Conservation (phyloP, 2,113 vertebrate species). For the Clinocottus analis region DNA sequence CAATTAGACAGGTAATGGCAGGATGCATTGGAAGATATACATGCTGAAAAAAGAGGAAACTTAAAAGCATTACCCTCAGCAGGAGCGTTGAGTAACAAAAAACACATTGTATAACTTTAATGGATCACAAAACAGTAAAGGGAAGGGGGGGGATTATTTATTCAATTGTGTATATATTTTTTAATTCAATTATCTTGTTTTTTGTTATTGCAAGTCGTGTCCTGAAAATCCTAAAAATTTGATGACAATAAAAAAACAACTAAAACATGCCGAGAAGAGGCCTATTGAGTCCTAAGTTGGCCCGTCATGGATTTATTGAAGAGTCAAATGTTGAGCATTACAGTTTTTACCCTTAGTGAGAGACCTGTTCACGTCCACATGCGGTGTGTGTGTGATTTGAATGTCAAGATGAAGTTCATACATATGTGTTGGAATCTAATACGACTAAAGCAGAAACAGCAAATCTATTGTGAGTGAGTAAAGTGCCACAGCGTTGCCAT, state of each 20-base stretch:
- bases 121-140: too few relatives aligned
- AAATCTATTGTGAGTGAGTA: not conserved
- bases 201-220: not conserved
- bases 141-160: too few relatives aligned
- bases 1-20: conserved; percentile 3
- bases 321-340: too few relatives aligned
- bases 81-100: too few relatives aligned
- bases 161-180: too few relatives aligned
- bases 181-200: not conserved
- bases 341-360: too few relatives aligned
- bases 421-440: not conserved
- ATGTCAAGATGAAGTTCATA: not conserved
- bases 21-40: not conserved
- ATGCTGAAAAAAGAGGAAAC: not conserved
- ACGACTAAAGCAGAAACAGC: not conserved
- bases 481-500: not conserved
- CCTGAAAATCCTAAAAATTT: not conserved
- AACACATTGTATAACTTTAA: too few relatives aligned
- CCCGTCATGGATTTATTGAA: too few relatives aligned
- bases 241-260: not conserved
- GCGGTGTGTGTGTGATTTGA: not conserved
- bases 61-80: too few relatives aligned
- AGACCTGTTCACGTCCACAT: not conserved
- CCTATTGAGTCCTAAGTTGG: too few relatives aligned
- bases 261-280: too few relatives aligned